Evolutionary conservation across 2,888 invertebrate genomes (phyloP), one percentile per base, ranked within the genome.

Genomic region (Zaprionus bogoriensis): DNA sequence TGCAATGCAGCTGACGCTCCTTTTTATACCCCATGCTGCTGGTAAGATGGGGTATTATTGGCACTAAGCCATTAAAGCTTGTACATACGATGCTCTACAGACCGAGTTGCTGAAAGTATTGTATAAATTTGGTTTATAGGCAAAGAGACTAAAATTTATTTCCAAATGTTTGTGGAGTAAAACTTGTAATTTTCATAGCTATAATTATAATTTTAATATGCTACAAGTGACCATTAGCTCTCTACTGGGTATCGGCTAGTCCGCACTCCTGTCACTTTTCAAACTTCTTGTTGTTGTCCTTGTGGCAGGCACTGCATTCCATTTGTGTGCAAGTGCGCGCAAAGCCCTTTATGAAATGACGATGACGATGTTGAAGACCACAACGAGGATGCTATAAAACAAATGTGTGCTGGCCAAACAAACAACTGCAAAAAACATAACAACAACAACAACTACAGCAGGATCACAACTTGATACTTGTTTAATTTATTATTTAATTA

Each of bases 401-500:
- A 68, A 67, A 67, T 60, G 48, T 60, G 54, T 42, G 41, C 59
- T 46, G 58, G 59, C 58, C 67, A 73, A 70, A 62, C 44, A 60
- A 58, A 47, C 45, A 50, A 62, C 39, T 39, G 59, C 58, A 64
- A 73, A 70, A 62, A 41, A 60, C 54, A 47, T 41, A 50, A 62
- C 39, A 20, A 25, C 39, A 39, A 45, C 57, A 39, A 58, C 28
- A 57, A 45, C 10, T 9, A 32, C 27, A 36, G 23, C 41, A 42
- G 38, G 44, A 42, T 47, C 52, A 45, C 41, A 45, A 45, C 50
- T 17, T 51, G 57, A 32, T 45, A 48, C 61, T 76, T 25, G 14
- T 12, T 62, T 53, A 69, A 68, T 60, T 77, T 62, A 72, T 77
- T 80, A 77, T 80, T 80, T 77, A 77, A 77, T 77, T 81, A 74